Evolutionary conservation across 2,888 invertebrate species (phyloP).

Genomic region (Melinaea marsaeus): DNA sequence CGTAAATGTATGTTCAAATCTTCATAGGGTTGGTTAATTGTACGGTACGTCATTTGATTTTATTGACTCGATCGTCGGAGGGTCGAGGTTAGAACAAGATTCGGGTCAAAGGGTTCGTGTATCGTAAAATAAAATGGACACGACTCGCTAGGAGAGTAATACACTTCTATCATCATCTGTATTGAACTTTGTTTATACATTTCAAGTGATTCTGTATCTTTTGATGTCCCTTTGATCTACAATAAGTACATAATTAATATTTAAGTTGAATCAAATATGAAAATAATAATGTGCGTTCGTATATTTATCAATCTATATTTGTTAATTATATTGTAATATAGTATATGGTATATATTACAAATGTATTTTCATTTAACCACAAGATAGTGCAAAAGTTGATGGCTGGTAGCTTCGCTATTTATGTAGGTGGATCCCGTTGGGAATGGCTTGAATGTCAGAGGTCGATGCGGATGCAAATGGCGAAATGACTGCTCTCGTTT

Average conservation of each 20-base stretch:
- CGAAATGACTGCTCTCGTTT: too few relatives aligned
- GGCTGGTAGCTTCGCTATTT: background rate
- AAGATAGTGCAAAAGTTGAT: background rate
- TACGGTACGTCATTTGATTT: constrained; percentile 49
- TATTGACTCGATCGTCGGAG: constrained; percentile 45
- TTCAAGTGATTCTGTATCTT: background rate
- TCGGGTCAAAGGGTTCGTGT: constrained; percentile 41
- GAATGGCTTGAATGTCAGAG: background rate
- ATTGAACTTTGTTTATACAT: background rate
- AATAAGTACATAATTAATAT: background rate
- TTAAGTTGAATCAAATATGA: background rate
- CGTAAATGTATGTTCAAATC: constrained; percentile 26
- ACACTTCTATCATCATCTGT: constrained; percentile 20
- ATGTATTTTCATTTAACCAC: background rate
- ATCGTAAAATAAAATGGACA: constrained; percentile 36
- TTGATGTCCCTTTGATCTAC: background rate
- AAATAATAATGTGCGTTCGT: background rate
- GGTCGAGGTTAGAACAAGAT: constrained; percentile 37
- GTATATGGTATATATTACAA: background rate
- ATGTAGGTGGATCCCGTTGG: background rate
- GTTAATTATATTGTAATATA: background rate
- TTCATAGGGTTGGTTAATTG: constrained; percentile 47
- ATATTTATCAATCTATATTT: too few relatives aligned
- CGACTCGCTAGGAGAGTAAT: constrained; percentile 21
- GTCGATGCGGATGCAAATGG: background rate